Evolutionary conservation across 2,888 invertebrate genomes (phyloP), one percentile per base, ranked within the genome.

Genomic region (Hedya salicella): DNA sequence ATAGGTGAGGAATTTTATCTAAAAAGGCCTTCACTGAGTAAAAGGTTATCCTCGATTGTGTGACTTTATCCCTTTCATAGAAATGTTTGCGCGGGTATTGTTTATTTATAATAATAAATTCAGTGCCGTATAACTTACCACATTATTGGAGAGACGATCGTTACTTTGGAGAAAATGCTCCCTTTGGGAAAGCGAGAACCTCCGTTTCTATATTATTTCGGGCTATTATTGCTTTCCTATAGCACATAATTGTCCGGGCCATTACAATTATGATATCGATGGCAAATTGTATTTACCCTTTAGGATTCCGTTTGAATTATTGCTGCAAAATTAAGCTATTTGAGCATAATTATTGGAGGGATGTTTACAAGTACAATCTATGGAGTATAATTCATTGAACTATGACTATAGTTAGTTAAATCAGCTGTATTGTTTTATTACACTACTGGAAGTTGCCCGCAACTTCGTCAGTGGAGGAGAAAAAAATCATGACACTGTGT

Each of bases 1-100:
- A 77, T 76, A 75, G 75, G 73, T 79, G 76, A 66, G 48, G 65
- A 66, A 66, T 66, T 60, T 66, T 68, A 67, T 71, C 68, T 48
- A 56, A 50, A 59, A 50, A 65, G 61, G 49, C 16, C 44, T 56
- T 61, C 32, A 54, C 69, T 49, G 16, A 44, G 59, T 56, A 39
- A 56, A 64, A 68, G 63, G 50, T 63, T 66, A 48, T 39, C 53
- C 65, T 53, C 40, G 48, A 60, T 60, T n/a, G 59, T 59, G 42
- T 14, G 46, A 54, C 17, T 53, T 53, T 40, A 19, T 52, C n/a
- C 42, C 16, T 57, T 42, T 32, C 16, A 40, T 49, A 5, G 13
- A 21, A 46, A 36, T 30, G 17, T 39, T 44, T 39, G 21, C 19
- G 30, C 39, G 30, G 36, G 21, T 16, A 36, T 46, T 66, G 48